Conservation (phyloP, 2,113 vertebrate species). For the Pitta sordida region DNA sequence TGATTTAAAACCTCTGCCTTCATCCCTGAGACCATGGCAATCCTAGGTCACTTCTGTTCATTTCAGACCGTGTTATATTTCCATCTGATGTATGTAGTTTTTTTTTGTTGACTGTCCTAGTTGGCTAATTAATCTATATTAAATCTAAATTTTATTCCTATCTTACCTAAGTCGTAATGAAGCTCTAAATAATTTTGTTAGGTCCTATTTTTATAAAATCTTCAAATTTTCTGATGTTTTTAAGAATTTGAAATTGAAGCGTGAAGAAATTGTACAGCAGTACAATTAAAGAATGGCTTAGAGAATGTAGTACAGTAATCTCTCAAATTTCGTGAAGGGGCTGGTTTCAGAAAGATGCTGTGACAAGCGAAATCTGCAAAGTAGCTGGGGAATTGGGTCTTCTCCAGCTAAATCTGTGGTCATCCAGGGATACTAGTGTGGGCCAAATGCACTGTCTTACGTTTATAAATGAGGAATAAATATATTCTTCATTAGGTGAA, state of each 20-base stretch:
- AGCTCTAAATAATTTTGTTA: not conserved
- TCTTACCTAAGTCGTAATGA: not conserved
- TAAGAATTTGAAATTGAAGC: not conserved
- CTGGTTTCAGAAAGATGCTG: no score
- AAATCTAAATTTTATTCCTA: not conserved
- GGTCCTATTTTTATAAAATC: not conserved
- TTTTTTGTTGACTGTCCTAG: not conserved
- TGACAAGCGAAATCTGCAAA: no score
- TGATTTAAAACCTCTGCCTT: not conserved
- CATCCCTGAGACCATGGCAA: accelerated
- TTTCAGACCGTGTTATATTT: not conserved
- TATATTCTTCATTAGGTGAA: not conserved
- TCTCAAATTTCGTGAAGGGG: no score
- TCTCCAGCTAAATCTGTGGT: not conserved
- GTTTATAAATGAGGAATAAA: not conserved
- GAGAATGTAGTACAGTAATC: not conserved
- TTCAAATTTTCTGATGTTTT: not conserved
- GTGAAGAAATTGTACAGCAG: not conserved
- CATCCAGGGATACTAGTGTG: not conserved
- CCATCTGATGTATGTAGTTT: not conserved
- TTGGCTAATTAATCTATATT: not conserved
- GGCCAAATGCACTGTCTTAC: not conserved
- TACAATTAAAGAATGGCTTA: not conserved
- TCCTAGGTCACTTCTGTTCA: not conserved
- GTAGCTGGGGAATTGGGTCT: accelerated